phyloP scores from a whole-genome alignment of 2,797 vertebrate genomes.

The Poecilia picta region DNA sequence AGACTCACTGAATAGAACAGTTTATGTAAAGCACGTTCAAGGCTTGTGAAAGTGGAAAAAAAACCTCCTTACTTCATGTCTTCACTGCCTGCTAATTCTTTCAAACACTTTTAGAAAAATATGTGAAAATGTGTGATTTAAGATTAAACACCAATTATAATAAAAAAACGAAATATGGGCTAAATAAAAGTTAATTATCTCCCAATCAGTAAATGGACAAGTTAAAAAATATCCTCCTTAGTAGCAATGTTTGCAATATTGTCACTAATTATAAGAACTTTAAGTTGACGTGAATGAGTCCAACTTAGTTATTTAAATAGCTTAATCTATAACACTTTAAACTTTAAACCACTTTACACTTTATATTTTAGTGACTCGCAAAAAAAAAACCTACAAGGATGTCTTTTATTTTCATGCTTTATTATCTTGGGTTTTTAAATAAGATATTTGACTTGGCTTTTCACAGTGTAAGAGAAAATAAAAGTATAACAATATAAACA shows the following conservation, averaged over 20 bases:
- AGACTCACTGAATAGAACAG: neutral
- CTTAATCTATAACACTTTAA: neutral
- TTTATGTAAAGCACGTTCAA: conserved; percentile 25
- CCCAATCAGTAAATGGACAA: conserved; percentile 72
- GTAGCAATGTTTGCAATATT: conserved; percentile 69
- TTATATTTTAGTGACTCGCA: neutral
- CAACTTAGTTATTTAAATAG: conserved; percentile 22
- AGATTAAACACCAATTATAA: conserved; percentile 19
- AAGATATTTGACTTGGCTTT: no score
- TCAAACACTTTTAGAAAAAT: conserved; percentile 5
- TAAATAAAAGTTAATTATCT: conserved; percentile 41
- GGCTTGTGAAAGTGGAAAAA: conserved; percentile 23
- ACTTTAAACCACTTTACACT: no score
- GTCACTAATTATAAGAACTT: conserved; percentile 77
- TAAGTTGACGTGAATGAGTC: conserved; percentile 58
- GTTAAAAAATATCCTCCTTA: conserved; percentile 66
- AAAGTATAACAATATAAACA: no score
- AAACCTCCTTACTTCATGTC: neutral
- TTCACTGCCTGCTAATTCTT: conserved; percentile 15
- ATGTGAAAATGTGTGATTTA: conserved; percentile 12
- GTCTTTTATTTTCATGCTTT: no score
- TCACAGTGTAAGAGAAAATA: no score
- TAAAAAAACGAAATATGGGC: neutral
- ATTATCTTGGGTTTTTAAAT: no score
- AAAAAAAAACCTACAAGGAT: neutral